Conservation (phyloP, 2,113 vertebrate species). For the Atractosteus spatula region DNA sequence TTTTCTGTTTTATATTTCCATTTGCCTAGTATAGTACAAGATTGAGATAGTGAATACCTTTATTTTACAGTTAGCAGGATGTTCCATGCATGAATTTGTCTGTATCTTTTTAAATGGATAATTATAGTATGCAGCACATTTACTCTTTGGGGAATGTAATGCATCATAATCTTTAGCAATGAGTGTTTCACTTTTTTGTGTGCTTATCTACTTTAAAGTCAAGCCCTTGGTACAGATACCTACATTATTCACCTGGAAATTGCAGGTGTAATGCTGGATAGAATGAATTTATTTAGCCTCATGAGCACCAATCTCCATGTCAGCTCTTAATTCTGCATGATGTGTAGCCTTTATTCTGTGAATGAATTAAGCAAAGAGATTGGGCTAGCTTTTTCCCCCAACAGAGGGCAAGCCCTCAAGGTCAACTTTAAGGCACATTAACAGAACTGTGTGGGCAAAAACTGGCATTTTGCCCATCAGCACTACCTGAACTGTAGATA, state of each 20-base stretch:
- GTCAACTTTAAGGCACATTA: slow-evolving; percentile 38
- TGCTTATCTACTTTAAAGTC: not conserved
- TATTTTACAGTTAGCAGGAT: no score
- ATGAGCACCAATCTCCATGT: not conserved
- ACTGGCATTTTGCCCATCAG: slow-evolving; percentile 34
- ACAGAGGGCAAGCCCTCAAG: slow-evolving; percentile 33
- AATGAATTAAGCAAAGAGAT: slow-evolving; percentile 20
- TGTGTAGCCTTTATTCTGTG: slow-evolving; percentile 16
- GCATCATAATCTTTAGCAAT: no score
- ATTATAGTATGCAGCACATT: no score
- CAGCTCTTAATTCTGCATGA: slow-evolving; percentile 13
- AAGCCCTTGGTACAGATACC: not conserved
- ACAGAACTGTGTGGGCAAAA: slow-evolving; percentile 13
- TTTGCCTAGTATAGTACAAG: no score
- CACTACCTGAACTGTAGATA: slow-evolving; percentile 31
- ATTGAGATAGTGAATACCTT: no score
- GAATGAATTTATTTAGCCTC: slow-evolving; percentile 9
- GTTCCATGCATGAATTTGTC: no score
- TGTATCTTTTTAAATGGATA: no score
- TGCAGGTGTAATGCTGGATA: not conserved
- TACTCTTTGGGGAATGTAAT: no score
- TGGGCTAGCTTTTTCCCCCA: slow-evolving; percentile 15
- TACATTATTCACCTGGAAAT: not conserved
- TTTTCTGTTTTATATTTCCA: no score
- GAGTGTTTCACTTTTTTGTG: no score